Percentiles rank a stretch among this genome's conserved stretches.
Conservation (phyloP, 1,140 invertebrate species). For the Mamestra configurata region DNA sequence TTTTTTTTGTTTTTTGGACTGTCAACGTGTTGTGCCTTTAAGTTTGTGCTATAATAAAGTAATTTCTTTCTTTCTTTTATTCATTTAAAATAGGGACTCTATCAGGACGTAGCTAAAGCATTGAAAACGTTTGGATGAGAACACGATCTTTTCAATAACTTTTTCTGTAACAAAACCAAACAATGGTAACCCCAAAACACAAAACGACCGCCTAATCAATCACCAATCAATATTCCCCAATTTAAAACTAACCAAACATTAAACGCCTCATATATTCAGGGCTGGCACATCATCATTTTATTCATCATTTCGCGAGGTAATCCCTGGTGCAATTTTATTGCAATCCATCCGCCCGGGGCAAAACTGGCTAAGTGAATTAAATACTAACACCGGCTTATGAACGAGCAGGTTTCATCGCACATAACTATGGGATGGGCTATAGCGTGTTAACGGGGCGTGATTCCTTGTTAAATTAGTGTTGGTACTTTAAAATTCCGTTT, state of each 20-base stretch:
- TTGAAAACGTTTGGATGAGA: too few relatives aligned
- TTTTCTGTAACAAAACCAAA: too few relatives aligned
- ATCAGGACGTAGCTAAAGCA: too few relatives aligned
- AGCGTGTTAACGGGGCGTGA: not conserved
- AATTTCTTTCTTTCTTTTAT: too few relatives aligned
- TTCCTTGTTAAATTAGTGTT: not conserved
- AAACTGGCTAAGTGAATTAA: slow-evolving; percentile 46
- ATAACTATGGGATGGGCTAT: not conserved
- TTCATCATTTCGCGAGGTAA: slow-evolving; percentile 32
- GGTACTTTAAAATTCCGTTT: too few relatives aligned
- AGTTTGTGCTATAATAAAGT: too few relatives aligned
- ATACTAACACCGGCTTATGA: slow-evolving; percentile 31
- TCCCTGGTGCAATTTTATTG: slow-evolving; percentile 47
- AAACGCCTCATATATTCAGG: not conserved
- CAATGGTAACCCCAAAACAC: too few relatives aligned
- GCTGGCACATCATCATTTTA: slow-evolving; percentile 23
- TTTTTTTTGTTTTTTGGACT: too few relatives aligned
- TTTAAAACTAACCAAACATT: not conserved
- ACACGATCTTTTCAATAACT: too few relatives aligned
- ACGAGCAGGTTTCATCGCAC: not conserved
- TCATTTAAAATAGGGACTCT: too few relatives aligned
- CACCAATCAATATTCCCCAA: not conserved
- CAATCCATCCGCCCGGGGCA: slow-evolving; percentile 26
- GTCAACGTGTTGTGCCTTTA: too few relatives aligned
- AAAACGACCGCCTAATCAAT: too few relatives aligned